Evolutionary conservation across 1,140 invertebrate genomes (phyloP), one percentile per base, ranked within the genome.

Genomic region (Steinernema khuongi): DNA sequence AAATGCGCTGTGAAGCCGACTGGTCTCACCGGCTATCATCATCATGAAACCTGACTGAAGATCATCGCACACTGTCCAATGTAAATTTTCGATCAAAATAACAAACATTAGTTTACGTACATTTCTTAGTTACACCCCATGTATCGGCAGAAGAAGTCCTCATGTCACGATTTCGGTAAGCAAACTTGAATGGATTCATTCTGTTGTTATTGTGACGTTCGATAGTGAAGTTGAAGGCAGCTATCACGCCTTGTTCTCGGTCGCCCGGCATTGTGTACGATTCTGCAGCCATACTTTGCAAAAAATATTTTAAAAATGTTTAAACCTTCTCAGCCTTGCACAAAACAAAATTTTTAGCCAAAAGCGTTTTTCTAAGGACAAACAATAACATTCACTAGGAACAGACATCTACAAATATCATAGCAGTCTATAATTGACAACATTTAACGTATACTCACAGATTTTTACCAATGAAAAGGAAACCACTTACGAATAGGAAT

Each of bases 31-130:
- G 1, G 72, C 74, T 32, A 81, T 36, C 80, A 83, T 79, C 11
- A 83, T 30, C 81, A 81, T 83, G 44, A 83, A 83, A 31, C 81
- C 81, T 0, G 50, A 41, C 66, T 80, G 41, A 22, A 83, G 77
- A 67, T 81, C 79, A 4, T 33, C 69, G 44, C 81, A 82, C 19
- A 81, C 81, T 83, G 36, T 17, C 67, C 14, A 26, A 26, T 14
- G 18, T 22, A 17, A 14, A 14, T 14, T 17, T 17, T 17, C 14
- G 19, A 41, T 41, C n/a, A n/a, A n/a, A n/a, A n/a, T n/a, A n/a
- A n/a, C n/a, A n/a, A n/a, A n/a, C n/a, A n/a, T n/a, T n/a, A n/a
- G n/a, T n/a, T n/a, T n/a, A 31, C 30, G 7, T 7, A 81, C 81
- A 50, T 71, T 71, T 81, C n/a, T 74, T 29, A 32, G 77, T 80